Evolutionary conservation across 2,888 invertebrate species (phyloP).

Genomic region (Idaea straminata): DNA sequence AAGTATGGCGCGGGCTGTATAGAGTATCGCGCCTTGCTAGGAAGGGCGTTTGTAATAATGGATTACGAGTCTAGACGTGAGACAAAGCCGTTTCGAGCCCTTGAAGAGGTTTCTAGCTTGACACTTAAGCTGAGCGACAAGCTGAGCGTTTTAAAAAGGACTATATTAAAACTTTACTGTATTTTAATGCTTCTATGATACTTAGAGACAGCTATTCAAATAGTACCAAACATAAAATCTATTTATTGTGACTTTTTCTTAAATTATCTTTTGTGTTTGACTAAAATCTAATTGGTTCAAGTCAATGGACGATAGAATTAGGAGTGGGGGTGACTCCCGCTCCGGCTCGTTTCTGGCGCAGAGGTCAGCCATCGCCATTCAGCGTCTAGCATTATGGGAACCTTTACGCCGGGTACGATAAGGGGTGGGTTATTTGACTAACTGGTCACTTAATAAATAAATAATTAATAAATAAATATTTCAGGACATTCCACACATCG

Average conservation of each 20-base stretch:
- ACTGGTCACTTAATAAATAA: too few relatives aligned
- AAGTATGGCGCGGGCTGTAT: constrained; percentile 57
- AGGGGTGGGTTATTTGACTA: too few relatives aligned
- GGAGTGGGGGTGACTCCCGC: too few relatives aligned
- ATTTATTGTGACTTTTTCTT: background rate
- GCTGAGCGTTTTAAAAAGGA: background rate
- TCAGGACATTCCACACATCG: too few relatives aligned
- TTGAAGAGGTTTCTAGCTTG: constrained; percentile 30
- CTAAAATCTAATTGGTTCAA: background rate
- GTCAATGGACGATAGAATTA: background rate
- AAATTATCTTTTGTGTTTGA: background rate
- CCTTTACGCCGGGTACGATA: too few relatives aligned
- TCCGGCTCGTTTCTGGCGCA: too few relatives aligned
- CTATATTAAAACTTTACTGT: background rate
- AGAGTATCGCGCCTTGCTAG: constrained; percentile 56
- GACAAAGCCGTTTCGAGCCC: constrained; percentile 71
- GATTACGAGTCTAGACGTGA: constrained; percentile 75
- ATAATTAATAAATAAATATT: too few relatives aligned
- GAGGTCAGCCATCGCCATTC: too few relatives aligned
- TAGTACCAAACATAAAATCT: background rate
- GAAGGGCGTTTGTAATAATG: constrained; percentile 69
- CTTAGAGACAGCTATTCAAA: too few relatives aligned
- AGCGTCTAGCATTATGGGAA: too few relatives aligned
- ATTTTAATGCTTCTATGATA: background rate
- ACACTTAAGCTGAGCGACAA: background rate